Evolutionary conservation across 2,888 invertebrate genomes (phyloP).

Genomic region (Agrochola lota): DNA sequence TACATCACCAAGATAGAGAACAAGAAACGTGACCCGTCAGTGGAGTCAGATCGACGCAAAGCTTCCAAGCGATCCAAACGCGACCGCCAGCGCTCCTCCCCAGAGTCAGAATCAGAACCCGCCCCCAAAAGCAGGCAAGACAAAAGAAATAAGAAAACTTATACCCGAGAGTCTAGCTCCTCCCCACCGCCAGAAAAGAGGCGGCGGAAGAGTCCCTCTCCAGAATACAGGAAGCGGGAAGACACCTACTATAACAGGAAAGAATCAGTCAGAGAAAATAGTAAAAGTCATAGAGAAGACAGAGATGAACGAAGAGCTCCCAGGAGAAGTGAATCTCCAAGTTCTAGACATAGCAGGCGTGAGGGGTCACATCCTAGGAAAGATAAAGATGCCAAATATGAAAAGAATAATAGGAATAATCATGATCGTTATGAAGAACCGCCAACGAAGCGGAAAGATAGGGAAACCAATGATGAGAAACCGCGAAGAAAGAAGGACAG

Average conservation of each 20-base stretch:
- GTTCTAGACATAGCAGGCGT: slow-evolving; percentile 65
- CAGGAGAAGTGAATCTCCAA: slow-evolving; percentile 67
- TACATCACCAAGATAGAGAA: slow-evolving; percentile 83
- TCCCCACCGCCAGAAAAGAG: slow-evolving; percentile 84
- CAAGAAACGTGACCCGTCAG: slow-evolving; percentile 77
- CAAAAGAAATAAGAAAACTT: slow-evolving; percentile 74
- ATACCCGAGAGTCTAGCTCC: slow-evolving; percentile 73
- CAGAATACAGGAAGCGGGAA: slow-evolving; percentile 68
- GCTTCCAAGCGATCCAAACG: slow-evolving; percentile 76
- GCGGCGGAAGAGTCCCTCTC: slow-evolving; percentile 79
- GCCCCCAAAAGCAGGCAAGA: slow-evolving; percentile 69
- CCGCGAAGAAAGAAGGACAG: slow-evolving; percentile 74
- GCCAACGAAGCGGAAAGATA: slow-evolving; percentile 69
- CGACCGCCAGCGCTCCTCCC: slow-evolving; percentile 74
- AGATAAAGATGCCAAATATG: slow-evolving; percentile 70
- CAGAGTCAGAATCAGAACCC: slow-evolving; percentile 78
- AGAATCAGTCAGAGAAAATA: slow-evolving; percentile 70
- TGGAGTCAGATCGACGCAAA: slow-evolving; percentile 71
- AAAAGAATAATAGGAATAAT: slow-evolving; percentile 68
- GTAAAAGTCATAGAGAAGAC: slow-evolving; percentile 67
- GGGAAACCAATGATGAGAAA: slow-evolving; percentile 69
- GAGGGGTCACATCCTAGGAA: slow-evolving; percentile 59
- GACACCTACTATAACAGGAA: slow-evolving; percentile 66
- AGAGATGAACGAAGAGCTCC: slow-evolving; percentile 72
- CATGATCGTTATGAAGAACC: slow-evolving; percentile 76